Evolutionary conservation across 2,797 vertebrate genomes (phyloP), one percentile per base, ranked within the genome.

Genomic region (Novumbra hubbsi): DNA sequence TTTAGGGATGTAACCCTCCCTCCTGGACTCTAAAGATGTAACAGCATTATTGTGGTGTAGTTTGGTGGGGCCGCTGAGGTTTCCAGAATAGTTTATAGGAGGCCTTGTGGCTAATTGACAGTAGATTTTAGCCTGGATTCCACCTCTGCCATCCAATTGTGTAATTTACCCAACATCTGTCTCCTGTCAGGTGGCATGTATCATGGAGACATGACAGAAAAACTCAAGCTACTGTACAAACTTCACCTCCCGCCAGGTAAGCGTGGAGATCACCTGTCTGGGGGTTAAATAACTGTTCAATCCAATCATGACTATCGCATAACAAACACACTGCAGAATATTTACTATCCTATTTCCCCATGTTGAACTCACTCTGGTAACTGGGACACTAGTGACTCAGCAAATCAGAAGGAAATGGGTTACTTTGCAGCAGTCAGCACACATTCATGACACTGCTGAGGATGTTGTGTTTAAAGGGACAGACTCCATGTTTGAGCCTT

Each of bases 181-280:
- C 69, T 70, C 21, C 21, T 32, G 68, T 15, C 27, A 99, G 98
- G 97, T 87, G 95, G 95, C 41, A 96, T 98, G 97, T 98, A 95
- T 89, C 97, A 98, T 0, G 96, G 98, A 9, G 98, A 99, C 85
- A 94, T 99, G 89, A 98, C 95, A 0, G 97, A 98, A 77, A 99
- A 98, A 85, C 92, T 99, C 70, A 98, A 98, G 86, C 91, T 96
- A 8, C 93, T 99, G 4, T 99, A 97, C 90, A 99, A 98, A 85
- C 92, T 99, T 28, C 97, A 99, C 84, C 87, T 99, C 41, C 96
- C 96, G 38, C 98, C 97, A 81, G 97, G 98, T 97, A 87, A 48
- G 34, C 62, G 30, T 17, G 11, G 55, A 27, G 4, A 60, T 24
- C 17, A 60, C n/a, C 21, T 24, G 8, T 27, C n/a, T 27, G 21